Evolutionary conservation across 2,797 vertebrate species (phyloP), one percentile per base, ranked within the genome.

Genomic region (Sebastes ruberrimus): DNA sequence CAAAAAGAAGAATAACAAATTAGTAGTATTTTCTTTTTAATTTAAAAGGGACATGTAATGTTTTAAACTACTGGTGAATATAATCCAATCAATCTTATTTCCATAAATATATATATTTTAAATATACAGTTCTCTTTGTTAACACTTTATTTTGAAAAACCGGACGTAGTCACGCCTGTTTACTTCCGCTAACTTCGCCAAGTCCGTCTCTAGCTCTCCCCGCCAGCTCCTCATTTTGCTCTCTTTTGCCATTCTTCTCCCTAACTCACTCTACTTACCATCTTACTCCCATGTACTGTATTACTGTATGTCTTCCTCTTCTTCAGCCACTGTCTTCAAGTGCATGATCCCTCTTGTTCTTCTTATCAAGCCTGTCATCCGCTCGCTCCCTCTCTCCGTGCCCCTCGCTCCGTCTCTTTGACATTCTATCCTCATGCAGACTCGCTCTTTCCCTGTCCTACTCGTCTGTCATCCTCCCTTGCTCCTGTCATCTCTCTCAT

Each of bases 381-480:
- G 14, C 66, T 66, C 67, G 20, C 53, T 22, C 53, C 57, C 68
- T 49, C 66, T 61, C 66, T 27, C 64, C 64, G 10, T 74, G 61
- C 13, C 76, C 76, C 59, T 78, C 33, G 8, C 76, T 74, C 74
- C 2, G 75, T 86, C 71, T 78, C 66, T 80, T 80, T 86, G 76
- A 87, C 89, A 86, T 84, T 86, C 83, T 52, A 10, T 68, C 84
- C 81, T 73, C 83, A 56, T 75, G 74, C 71, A 59, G 61, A 13
- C 73, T 78, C 27, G 10, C 84, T 85, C 70, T 64, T 33, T 76
- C 64, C 33, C 71, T 46, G 69, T 74, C 77, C 73, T 65, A 28
- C 83, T 86, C 70, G 35, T 81, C 84, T 82, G 80, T 90, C 92
- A 83, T 78, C 85, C 71, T 86, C 74, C 27, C 28, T 86, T 38